Percentiles rank a stretch among this genome's conserved stretches.
Conservation (phyloP, 1,140 invertebrate species). For the Drosophila mojavensis region DNA sequence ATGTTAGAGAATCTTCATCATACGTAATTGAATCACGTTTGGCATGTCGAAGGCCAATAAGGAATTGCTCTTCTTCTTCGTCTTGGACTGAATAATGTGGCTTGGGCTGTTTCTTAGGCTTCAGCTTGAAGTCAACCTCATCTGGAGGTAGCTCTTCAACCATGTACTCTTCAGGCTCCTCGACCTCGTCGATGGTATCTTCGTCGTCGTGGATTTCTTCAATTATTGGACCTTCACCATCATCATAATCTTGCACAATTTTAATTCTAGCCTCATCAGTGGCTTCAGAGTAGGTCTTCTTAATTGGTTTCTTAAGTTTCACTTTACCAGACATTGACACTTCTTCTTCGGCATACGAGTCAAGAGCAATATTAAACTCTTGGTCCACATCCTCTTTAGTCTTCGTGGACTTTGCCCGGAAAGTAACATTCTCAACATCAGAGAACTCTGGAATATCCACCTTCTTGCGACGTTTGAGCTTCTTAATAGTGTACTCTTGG, state of each 20-base stretch:
- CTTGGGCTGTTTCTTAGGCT: slow-evolving; percentile 84
- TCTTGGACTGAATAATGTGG: slow-evolving; percentile 79
- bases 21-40: slow-evolving; percentile 83
- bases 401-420: slow-evolving; percentile 88
- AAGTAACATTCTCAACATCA: slow-evolving; percentile 90
- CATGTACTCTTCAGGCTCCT: slow-evolving; percentile 86
- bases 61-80: slow-evolving; percentile 86
- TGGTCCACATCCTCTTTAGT: slow-evolving; percentile 93
- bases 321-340: slow-evolving; percentile 93
- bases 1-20: slow-evolving; percentile 83
- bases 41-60: slow-evolving; percentile 85
- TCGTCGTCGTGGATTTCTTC: slow-evolving; percentile 89
- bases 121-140: slow-evolving; percentile 86
- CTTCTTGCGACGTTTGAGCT: slow-evolving; percentile 87
- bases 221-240: slow-evolving; percentile 87
- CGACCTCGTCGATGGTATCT: slow-evolving; percentile 87
- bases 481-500: slow-evolving; percentile 90
- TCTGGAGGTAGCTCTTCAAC: slow-evolving; percentile 84
- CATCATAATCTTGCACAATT: slow-evolving; percentile 89
- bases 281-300: slow-evolving; percentile 90
- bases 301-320: slow-evolving; percentile 89
- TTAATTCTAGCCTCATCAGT: slow-evolving; percentile 89
- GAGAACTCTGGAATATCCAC: slow-evolving; percentile 88
- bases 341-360: slow-evolving; percentile 93
- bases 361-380: slow-evolving; percentile 92